phyloP scores from a whole-genome alignment of 2,797 vertebrate species.

The Mus spretus region DNA sequence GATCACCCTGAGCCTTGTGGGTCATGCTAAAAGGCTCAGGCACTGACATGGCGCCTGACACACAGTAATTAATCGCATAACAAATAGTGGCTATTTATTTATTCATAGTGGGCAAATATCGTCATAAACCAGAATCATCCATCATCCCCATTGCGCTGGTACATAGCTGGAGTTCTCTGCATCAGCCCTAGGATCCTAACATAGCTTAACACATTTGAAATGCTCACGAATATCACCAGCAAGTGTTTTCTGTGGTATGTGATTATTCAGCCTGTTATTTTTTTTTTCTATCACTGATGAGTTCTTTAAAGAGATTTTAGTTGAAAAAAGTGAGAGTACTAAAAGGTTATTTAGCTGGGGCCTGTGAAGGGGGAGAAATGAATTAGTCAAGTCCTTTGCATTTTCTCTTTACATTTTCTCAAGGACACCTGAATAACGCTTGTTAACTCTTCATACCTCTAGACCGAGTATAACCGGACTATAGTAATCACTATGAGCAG shows the following conservation, averaged over 20 bases:
- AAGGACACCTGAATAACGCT: not conserved
- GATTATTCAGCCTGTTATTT: constrained; percentile 40
- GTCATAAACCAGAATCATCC: constrained; percentile 43
- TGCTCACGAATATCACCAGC: not conserved
- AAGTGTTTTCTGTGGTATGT: constrained; percentile 20
- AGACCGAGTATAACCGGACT: not conserved
- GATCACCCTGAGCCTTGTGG: not conserved
- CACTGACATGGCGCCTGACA: constrained; percentile 16
- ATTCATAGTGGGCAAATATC: constrained; percentile 60
- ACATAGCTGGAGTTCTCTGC: not conserved
- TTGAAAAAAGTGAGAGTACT: not conserved
- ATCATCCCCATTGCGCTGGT: not conserved
- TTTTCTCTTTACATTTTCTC: not conserved
- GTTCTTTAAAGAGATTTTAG: constrained; percentile 36
- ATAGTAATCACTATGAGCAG: not conserved
- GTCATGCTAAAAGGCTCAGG: constrained; percentile 40
- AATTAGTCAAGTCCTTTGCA: not conserved
- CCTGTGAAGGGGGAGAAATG: not conserved
- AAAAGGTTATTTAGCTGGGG: not conserved
- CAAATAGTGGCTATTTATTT: constrained; percentile 57
- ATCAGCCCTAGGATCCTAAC: constrained; percentile 7
- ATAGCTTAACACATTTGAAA: constrained; percentile 48
- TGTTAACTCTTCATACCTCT: not conserved
- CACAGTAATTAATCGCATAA: constrained; percentile 59
- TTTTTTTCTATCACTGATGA: constrained; percentile 19